phyloP scores from a whole-genome alignment of 2,888 invertebrate genomes.

The Thelaira solivaga region DNA sequence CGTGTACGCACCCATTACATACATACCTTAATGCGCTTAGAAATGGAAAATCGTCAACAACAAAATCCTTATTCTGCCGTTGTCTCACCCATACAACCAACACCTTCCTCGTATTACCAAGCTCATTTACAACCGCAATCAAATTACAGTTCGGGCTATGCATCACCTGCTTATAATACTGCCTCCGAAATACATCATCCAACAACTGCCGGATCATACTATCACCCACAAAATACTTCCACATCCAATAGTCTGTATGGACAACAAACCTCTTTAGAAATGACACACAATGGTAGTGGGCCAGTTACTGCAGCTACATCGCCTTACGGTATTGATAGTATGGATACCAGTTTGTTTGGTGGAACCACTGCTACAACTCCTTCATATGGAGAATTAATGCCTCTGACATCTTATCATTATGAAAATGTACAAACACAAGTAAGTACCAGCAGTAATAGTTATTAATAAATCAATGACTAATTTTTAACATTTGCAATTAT shows the following conservation, averaged over 20 bases:
- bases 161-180: constrained; percentile 70
- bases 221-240: constrained; percentile 63
- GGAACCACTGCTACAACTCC: constrained; percentile 66
- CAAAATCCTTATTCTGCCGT: constrained; percentile 71
- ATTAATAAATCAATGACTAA: neutral
- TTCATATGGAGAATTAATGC: constrained; percentile 72
- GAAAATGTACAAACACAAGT: constrained; percentile 66
- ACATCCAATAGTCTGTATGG: constrained; percentile 40
- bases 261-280: constrained; percentile 53
- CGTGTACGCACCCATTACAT: constrained; percentile 97
- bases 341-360: constrained; percentile 66
- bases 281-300: constrained; percentile 36
- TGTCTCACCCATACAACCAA: constrained; percentile 41
- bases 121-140: constrained; percentile 70
- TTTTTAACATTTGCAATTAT: neutral
- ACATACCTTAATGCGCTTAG: constrained; percentile 95
- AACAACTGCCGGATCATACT: constrained; percentile 54
- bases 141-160: constrained; percentile 74
- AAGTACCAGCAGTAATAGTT: constrained; percentile 29
- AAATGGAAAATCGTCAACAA: constrained; percentile 85
- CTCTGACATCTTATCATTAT: constrained; percentile 64
- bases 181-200: constrained; percentile 65
- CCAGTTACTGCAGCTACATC: constrained; percentile 12
- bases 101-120: constrained; percentile 66
- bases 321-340: constrained; percentile 66